These are phyloP conservation scores for Drosophila anceps DNA, from an alignment of 2,888 invertebrate species.

Conservation along the genomic window DNA sequence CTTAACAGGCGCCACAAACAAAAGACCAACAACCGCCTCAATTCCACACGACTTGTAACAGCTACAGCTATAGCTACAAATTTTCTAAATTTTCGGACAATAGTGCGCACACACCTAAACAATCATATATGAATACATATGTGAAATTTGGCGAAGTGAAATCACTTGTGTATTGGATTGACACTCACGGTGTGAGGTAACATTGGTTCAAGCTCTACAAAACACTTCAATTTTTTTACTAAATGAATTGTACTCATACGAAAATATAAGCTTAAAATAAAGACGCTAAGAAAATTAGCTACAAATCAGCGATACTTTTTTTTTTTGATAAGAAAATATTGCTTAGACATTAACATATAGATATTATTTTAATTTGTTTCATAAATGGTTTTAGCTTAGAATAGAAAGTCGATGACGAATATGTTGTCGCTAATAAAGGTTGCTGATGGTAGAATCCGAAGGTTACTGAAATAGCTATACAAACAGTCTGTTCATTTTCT, in stretches of 20 bases:
- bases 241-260: background rate
- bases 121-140: background rate
- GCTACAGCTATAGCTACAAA: constrained; percentile 52
- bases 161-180: constrained; percentile 49
- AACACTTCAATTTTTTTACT: background rate
- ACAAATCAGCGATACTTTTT: too few species aligned
- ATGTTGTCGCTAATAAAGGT: too few species aligned
- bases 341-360: too few species aligned
- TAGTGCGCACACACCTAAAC: constrained; percentile 21
- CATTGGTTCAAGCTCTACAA: constrained; percentile 11
- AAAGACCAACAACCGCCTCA: constrained; percentile 58
- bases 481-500: too few species aligned
- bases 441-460: too few species aligned
- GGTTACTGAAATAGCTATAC: too few species aligned
- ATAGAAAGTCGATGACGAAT: too few species aligned
- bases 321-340: background rate
- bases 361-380: too few species aligned
- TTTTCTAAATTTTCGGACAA: constrained; percentile 56
- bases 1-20: constrained; percentile 52
- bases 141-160: constrained; percentile 38
- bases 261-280: too few species aligned
- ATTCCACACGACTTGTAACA: constrained; percentile 48
- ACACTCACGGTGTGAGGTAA: constrained; percentile 13
- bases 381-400: too few species aligned
- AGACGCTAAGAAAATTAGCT: too few species aligned